Conservation (phyloP, 2,797 vertebrate genomes). For the Typhlichthys subterraneus region DNA sequence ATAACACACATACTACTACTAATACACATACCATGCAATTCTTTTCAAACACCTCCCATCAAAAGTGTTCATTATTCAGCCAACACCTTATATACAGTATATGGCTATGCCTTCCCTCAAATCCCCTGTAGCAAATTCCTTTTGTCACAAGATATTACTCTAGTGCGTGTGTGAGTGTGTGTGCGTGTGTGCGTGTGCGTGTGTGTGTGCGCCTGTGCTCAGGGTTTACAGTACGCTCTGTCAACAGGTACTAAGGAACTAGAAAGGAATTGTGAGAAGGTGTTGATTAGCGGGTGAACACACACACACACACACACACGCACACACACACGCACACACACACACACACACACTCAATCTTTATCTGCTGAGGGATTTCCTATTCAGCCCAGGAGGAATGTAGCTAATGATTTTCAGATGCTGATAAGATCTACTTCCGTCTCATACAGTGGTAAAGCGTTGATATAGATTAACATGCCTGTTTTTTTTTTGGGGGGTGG, state of each 20-base stretch:
- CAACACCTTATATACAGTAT: not conserved
- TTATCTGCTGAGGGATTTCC: slow-evolving; percentile 47
- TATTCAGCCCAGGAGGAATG: slow-evolving; percentile 42
- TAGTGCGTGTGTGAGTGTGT: slow-evolving; percentile 2
- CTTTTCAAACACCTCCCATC: no score
- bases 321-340: no score
- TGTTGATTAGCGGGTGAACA: slow-evolving; percentile 59
- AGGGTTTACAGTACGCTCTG: slow-evolving; percentile 25
- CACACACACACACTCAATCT: not conserved
- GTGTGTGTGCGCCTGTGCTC: slow-evolving; percentile 24
- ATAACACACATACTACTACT: no score
- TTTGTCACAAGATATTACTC: slow-evolving; percentile 16
- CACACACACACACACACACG: slow-evolving; percentile 12
- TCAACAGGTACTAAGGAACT: slow-evolving; percentile 55
- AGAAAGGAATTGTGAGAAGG: slow-evolving; percentile 51
- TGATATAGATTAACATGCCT: slow-evolving; percentile 7
- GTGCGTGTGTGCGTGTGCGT: slow-evolving; percentile 6
- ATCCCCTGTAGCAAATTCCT: not conserved
- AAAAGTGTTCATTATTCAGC: not conserved
- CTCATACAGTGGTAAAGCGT: slow-evolving; percentile 25
- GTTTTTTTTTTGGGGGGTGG: not conserved
- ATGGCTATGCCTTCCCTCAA: slow-evolving; percentile 2
- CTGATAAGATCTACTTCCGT: slow-evolving; percentile 41
- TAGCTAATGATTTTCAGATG: slow-evolving; percentile 57
- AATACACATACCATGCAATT: not conserved